Base-by-base conservation (phyloP, 1,140 invertebrate genomes). In the Thrips palmi region DNA sequence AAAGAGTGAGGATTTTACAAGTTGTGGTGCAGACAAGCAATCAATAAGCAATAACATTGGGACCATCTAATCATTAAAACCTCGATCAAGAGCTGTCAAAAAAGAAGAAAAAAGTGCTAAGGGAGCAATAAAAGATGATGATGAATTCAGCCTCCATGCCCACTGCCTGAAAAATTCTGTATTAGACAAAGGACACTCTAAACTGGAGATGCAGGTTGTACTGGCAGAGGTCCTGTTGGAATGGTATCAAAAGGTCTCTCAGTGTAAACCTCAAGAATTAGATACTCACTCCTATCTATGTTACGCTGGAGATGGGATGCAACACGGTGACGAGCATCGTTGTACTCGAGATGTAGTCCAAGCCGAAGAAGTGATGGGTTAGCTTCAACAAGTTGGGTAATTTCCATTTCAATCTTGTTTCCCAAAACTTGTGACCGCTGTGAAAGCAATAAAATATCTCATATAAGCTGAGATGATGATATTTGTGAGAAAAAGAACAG, bases 381-480 rank as follows among this genome's bases (percentile, higher is more conserved):
- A 54, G 89, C 78, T 59, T 91, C 85, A 41, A 97, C 74, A 45
- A 93, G 62, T 51, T 83, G 74, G 30, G 87, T 89, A 45, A 97
- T 88, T 67, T 92, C 85, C 85, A 93, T 96, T 71, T 97, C 92
- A 47, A 87, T 87, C 67, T 93, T 93, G 61, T 94, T 93, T 48
- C 92, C 91, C 47, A 97, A 68, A 41, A 93, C 77, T 65, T 82
- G 74, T 50, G 86, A 86, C 67, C 89, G 78, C 87, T 96, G 58
- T 2, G 57, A 58, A 46, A 43, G 34, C 28, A 45, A 29, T 42
- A 37, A 43, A 41, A 37, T 33, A 32, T 21, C n/a, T 27, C 10
- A 10, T 27, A 27, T 27, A 27, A n/a, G n/a, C n/a, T 27, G 25
- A 27, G 25, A 10, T 27, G 25, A 15, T 17, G 12, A 35, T 11